Base-by-base conservation (phyloP, 2,888 invertebrate species). In the Trichogramma evanescens region DNA sequence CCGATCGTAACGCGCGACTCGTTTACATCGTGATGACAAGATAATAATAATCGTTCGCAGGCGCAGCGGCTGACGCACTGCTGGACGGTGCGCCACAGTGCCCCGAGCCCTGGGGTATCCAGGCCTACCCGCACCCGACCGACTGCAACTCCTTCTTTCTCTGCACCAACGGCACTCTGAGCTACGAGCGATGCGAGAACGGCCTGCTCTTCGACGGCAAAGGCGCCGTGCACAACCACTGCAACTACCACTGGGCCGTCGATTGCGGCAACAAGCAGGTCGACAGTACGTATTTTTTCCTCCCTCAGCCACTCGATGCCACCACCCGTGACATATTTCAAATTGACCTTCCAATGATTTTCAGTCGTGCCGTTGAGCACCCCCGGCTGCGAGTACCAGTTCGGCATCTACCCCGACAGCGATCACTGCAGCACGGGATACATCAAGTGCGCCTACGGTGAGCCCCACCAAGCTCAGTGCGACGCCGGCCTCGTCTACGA, bases 201-300 rank as follows among this genome's bases (percentile, higher is more conserved):
- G 95, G 95, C 4, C 83, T 95, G 42, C 82, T 95, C 49, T 95
- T 91, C 74, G 93, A 93, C 76, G 94, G 94, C 61, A 91, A 92
- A 73, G 94, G 94, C 2, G 86, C 87, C 26, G 89, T 91, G 0
- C 89, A 94, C 81, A 88, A 94, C 77, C 93, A 94, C 80, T 95
- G 95, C 84, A 93, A 93, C 82, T 95, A 94, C 80, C 82, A 92
- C 80, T 95, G 95, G 95, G 93, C 90, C 8, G 93, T 89, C 4
- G 86, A 93, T 66, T 95, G 94, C 73, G 93, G 89, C 54, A 80
- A 84, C 58, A 86, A 92, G 69, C 88, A 89, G 75, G 86, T 87
- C 71, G 91, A 93, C 71, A 79, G 92, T 93, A 80, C 86, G 89
- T 81, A 2, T 45, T 45, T 45, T 45, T 45, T 45, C 8, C n/a